Evolutionary conservation across 2,888 invertebrate species (phyloP).

Genomic region (Allophyes oxyacanthae): DNA sequence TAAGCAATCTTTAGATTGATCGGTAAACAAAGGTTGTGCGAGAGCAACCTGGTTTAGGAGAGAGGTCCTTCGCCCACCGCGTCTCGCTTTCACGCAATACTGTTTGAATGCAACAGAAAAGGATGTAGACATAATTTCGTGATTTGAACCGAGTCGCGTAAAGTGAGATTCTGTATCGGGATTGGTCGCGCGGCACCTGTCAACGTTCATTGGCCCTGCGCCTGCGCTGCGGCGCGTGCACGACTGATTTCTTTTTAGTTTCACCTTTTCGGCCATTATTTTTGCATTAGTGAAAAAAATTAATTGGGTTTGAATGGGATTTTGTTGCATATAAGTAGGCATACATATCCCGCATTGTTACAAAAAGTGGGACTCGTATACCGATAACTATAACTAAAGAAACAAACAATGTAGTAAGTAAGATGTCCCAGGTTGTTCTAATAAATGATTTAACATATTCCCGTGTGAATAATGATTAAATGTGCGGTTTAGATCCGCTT

Average conservation of each 20-base stretch:
- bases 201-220: constrained; percentile 84
- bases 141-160: constrained; percentile 72
- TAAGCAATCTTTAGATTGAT: constrained; percentile 58
- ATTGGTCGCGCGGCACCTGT: constrained; percentile 81
- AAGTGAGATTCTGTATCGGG: constrained; percentile 68
- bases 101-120: constrained; percentile 59
- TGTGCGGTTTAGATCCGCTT: constrained; percentile 25
- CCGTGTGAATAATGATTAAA: constrained; percentile 14
- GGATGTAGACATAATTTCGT: constrained; percentile 72
- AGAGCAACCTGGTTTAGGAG: constrained; percentile 43
- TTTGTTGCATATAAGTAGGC: neutral
- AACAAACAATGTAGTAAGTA: constrained; percentile 1
- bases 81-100: constrained; percentile 48
- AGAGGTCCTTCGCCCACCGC: constrained; percentile 50
- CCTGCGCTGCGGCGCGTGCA: constrained; percentile 73
- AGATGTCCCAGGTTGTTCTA: neutral
- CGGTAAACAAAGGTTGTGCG: constrained; percentile 69
- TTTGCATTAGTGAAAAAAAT: constrained; percentile 38
- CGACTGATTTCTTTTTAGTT: constrained; percentile 68
- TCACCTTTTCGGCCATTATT: constrained; percentile 65
- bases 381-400: constrained; percentile 8
- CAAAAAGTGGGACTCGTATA: neutral
- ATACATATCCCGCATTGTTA: constrained; percentile 1
- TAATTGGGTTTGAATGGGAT: constrained; percentile 9
- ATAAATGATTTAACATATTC: constrained; percentile 17